Conservation (phyloP, 2,888 invertebrate species). For the Pteria penguin region DNA sequence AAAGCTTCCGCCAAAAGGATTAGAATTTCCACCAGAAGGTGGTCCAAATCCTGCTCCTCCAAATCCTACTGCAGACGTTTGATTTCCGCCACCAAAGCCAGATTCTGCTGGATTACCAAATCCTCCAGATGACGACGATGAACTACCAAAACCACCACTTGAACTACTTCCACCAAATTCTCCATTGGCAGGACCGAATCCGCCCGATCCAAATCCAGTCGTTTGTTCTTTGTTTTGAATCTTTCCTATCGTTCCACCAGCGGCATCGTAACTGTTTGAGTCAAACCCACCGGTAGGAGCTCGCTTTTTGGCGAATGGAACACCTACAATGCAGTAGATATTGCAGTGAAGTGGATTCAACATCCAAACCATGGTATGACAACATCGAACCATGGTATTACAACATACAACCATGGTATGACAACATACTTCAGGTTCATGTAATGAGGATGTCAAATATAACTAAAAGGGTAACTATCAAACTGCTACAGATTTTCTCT, state of each 20-base stretch:
- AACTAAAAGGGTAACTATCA: no score
- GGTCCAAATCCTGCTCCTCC: neutral
- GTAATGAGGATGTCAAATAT: no score
- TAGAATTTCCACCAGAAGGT: neutral
- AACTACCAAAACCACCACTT: neutral
- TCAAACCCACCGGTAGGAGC: neutral
- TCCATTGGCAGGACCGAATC: neutral
- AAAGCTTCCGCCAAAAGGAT: neutral
- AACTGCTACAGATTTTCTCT: no score
- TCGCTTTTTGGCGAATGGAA: no score
- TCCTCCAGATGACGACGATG: neutral
- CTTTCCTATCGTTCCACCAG: neutral
- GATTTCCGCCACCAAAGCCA: neutral
- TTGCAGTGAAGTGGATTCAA: no score
- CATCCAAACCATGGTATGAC: no score
- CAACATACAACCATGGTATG: no score
- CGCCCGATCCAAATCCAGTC: neutral
- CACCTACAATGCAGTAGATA: no score
- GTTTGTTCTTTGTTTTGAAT: neutral
- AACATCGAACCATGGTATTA: no score
- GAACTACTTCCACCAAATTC: neutral
- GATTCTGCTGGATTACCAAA: neutral
- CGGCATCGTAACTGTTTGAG: neutral
- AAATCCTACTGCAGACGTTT: neutral
- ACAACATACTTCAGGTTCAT: no score